Conservation (phyloP, 2,888 invertebrate genomes). For the Marronus borbonicus region DNA sequence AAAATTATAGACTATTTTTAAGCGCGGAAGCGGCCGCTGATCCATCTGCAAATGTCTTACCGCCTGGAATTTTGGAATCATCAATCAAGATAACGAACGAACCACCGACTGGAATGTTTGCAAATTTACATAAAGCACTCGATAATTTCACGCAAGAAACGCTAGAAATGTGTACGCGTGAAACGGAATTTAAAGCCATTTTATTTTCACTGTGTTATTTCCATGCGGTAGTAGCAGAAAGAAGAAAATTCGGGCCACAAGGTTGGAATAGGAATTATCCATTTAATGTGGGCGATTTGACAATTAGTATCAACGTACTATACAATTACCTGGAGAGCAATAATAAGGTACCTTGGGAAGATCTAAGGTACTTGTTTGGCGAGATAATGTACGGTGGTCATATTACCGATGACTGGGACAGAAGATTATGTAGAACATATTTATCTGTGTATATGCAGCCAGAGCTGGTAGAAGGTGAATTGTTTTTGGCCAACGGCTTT, state of each 20-base stretch:
- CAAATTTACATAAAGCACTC: slow-evolving; percentile 93
- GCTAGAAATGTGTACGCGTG: slow-evolving; percentile 92
- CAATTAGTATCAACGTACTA: slow-evolving; percentile 92
- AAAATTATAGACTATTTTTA: slow-evolving; percentile 82
- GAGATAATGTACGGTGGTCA: slow-evolving; percentile 99
- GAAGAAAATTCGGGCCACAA: slow-evolving; percentile 95
- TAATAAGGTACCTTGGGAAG: slow-evolving; percentile 93
- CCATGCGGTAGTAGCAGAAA: slow-evolving; percentile 94
- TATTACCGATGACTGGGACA: slow-evolving; percentile 97
- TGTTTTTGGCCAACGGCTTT: slow-evolving; percentile 87
- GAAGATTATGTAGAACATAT: slow-evolving; percentile 88
- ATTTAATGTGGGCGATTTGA: slow-evolving; percentile 89
- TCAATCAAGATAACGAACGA: slow-evolving; percentile 97
- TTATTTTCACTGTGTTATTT: slow-evolving; percentile 94
- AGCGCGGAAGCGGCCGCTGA: slow-evolving; percentile 90
- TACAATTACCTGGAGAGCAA: slow-evolving; percentile 94
- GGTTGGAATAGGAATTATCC: slow-evolving; percentile 91
- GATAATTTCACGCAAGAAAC: slow-evolving; percentile 95
- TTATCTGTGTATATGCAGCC: slow-evolving; percentile 90
- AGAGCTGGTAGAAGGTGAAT: slow-evolving; percentile 90
- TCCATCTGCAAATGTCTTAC: slow-evolving; percentile 78
- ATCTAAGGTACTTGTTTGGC: slow-evolving; percentile 93
- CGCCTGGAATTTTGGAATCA: slow-evolving; percentile 92
- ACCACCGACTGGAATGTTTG: slow-evolving; percentile 95
- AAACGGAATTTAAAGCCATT: slow-evolving; percentile 93